Conservation (phyloP, 1,140 invertebrate genomes). For the Drosophila sturtevanti region DNA sequence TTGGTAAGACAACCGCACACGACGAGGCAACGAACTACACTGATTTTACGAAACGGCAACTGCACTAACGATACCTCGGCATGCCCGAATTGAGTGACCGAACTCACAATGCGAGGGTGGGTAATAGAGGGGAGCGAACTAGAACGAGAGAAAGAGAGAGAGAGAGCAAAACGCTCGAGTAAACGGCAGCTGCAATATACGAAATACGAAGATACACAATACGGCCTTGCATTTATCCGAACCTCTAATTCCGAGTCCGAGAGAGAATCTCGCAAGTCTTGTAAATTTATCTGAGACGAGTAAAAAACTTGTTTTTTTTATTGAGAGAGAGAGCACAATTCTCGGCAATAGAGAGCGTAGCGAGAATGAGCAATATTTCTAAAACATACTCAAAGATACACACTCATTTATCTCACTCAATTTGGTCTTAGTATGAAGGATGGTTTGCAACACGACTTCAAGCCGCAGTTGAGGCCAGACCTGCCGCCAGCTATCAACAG, state of each 20-base stretch:
- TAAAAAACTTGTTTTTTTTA: constrained; percentile 21
- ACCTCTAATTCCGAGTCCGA: constrained; percentile 83
- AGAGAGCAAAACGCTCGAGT: neutral
- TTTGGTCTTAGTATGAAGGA: constrained; percentile 11
- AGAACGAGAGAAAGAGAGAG: neutral
- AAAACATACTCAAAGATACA: constrained; percentile 3
- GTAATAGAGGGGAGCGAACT: neutral
- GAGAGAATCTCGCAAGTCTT: neutral
- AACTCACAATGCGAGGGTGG: neutral
- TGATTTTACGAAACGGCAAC: constrained; percentile 58
- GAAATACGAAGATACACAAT: constrained; percentile 61
- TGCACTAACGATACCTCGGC: constrained; percentile 76
- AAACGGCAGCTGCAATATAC: constrained; percentile 47
- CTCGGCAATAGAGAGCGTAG: neutral
- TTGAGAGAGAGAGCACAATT: constrained; percentile 85
- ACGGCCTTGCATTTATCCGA: constrained; percentile 83
- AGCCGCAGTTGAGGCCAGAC: constrained; percentile 15
- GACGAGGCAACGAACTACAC: constrained; percentile 82
- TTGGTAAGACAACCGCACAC: constrained; percentile 72
- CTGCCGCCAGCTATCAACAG: constrained; percentile 11
- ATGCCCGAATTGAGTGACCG: constrained; percentile 10
- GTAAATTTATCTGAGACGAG: constrained; percentile 35
- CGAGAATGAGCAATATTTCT: neutral
- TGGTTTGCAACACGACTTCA: neutral
- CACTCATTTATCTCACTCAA: constrained; percentile 66